Evolutionary conservation across 2,888 invertebrate species (phyloP), one percentile per base, ranked within the genome.

Genomic region (Germaria angustata): DNA sequence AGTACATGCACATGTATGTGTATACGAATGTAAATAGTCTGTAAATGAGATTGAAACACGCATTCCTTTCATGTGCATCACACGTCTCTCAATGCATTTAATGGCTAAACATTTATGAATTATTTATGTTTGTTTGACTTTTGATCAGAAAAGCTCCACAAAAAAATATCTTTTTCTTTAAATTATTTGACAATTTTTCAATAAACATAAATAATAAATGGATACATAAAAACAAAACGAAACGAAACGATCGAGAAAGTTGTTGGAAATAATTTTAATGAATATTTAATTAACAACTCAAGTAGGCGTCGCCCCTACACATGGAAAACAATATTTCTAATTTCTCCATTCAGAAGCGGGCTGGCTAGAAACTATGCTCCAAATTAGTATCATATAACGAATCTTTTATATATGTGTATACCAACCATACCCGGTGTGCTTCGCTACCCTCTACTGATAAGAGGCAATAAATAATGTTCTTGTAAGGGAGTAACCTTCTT

Each of bases 181-280:
- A 66, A 49, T 72, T 72, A 72, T 79, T 79, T 65, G 65, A 69
- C 71, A 79, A 72, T 49, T 79, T 72, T 65, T 65, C 49, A 63
- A 78, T 53, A 71, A 71, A 78, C 68, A 63, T 63, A 69, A 63
- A 53, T 63, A 63, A 66, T 57, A 65, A 20, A 57, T 36, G 9
- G 1, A 59, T 3, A 46, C 5, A 20, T 4, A 46, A 65, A 8
- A n/a, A 57, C 11, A 55, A 13, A 46, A 73, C 2, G 13, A 41
- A 53, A 44, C 44, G 13, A 59, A 39, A 71, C 36, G 22, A 49
- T 32, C 36, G 49, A 65, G 63, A 57, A 65, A 65, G 78, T 71
- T 78, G 55, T 55, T 78, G 51, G 39, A 71, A 49, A 65, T 65
- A 65, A 41, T 71, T 78, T 78, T 57, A 65, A 71, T 78, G 78